These are phyloP conservation scores for Aethes cnicana DNA, from an alignment of 2,888 invertebrate species.

Conservation along the genomic window DNA sequence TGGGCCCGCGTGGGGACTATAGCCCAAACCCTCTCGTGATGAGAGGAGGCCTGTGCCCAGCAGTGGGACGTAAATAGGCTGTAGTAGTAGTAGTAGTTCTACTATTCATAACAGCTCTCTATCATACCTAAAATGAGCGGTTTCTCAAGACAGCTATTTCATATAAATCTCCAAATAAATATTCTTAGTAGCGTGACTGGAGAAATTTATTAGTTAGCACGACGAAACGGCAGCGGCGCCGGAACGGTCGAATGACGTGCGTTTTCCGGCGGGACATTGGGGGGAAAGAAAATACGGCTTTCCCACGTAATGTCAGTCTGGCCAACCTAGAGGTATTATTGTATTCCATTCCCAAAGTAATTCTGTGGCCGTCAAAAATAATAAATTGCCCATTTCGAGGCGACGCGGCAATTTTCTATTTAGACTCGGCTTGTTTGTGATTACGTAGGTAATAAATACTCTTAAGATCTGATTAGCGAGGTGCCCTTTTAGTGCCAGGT, in stretches of 20 bases:
- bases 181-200: conserved; percentile 16
- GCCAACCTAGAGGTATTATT: conserved; percentile 29
- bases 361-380: conserved; percentile 31
- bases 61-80: too few species aligned
- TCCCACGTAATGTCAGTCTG: conserved; percentile 31
- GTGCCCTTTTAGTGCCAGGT: not conserved
- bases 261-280: conserved; percentile 29
- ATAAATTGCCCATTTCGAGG: conserved; percentile 28
- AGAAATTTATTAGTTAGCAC: conserved; percentile 29
- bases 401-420: conserved; percentile 29
- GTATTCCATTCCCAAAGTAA: conserved; percentile 31
- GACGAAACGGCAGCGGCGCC: conserved; percentile 20
- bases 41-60: too few species aligned
- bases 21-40: too few species aligned
- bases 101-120: too few species aligned
- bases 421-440: conserved; percentile 29
- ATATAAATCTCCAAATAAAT: conserved; percentile 5
- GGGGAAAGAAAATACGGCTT: conserved; percentile 26
- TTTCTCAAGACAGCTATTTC: conserved; percentile 1
- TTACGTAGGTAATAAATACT: conserved; percentile 21
- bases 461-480: conserved; percentile 5
- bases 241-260: conserved; percentile 30
- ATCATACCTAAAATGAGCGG: not conserved
- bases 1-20: too few species aligned
- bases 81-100: too few species aligned